Evolutionary conservation across 2,797 vertebrate genomes (phyloP), one percentile per base, ranked within the genome.

Genomic region (Nyctibius grandis): DNA sequence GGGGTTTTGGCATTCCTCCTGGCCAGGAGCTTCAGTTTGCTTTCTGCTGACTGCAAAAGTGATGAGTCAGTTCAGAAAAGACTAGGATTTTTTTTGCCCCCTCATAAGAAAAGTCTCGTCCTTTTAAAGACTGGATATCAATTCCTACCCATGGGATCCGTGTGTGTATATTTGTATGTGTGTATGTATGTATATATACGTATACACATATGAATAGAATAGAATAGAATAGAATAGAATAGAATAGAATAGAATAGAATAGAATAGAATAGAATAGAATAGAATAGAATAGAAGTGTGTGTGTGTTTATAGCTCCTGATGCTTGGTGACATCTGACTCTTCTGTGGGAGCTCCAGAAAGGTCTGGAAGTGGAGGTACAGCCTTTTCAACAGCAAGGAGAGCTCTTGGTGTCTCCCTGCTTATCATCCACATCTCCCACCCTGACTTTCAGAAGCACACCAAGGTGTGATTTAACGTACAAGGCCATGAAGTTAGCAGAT

Each of bases 101-200:
- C 3, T 61, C 33, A 12, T 45, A 36, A 44, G 15, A 47, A 67
- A 53, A 13, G 3, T 65, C 12, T 72, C 5, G 10, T 26, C 6
- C 5, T 79, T 36, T 61, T 79, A 64, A 78, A 79, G 50, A 22
- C 21, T 70, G n/a, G 14, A 38, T 42, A 25, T 31, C 7, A 50
- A 7, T 59, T 85, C 21, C 19, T 90, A 5, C 26, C 17, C 25
- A 16, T 47, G 33, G 34, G 23, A 64, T 28, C 15, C 34, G 56
- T 6, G 10, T 0, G 0, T 31, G 8, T 38, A 8, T 25, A 6
- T 29, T 8, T 40, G 19, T 50, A 26, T 22, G 0, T 56, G 9
- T 31, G 14, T 12, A 5, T 51, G 5, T 26, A 61, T 12, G 13
- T 44, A 9, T 44, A 5, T 59, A n/a, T n/a, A n/a, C n/a, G n/a